A percentile compares a stretch with the other conserved stretches of the same genome.
These are phyloP conservation scores for Leptosomus discolor DNA, from an alignment of 2,113 vertebrate genomes.

Conservation along the genomic window DNA sequence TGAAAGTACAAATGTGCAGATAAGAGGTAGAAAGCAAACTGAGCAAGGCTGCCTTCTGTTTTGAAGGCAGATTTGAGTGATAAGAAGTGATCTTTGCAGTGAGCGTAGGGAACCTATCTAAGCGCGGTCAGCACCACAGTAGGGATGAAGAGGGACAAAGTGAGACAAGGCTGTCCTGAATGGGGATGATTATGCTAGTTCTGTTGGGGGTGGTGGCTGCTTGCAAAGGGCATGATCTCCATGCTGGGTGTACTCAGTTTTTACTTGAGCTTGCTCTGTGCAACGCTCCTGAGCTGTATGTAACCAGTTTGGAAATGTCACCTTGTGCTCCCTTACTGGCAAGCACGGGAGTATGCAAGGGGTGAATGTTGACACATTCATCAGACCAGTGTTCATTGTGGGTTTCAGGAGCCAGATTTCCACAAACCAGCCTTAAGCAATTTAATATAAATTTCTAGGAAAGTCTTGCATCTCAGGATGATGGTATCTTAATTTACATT, in stretches of 20 bases:
- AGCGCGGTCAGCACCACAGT: fast-evolving
- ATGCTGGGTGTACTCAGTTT: neutral
- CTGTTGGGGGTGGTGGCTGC: neutral
- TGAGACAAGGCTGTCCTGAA: neutral
- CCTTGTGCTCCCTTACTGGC: neutral
- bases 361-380: fast-evolving
- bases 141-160: neutral
- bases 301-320: neutral
- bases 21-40: neutral
- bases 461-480: neutral
- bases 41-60: neutral
- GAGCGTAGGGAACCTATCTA: neutral
- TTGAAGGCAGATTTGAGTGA: neutral
- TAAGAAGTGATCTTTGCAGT: neutral
- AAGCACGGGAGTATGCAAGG: neutral
- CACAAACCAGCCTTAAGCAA: neutral
- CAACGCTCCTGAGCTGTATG: neutral
- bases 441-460: neutral
- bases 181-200: neutral
- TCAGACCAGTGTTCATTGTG: fast-evolving
- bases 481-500: neutral
- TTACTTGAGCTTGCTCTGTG: neutral
- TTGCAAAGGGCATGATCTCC: neutral
- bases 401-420: neutral
- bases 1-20: neutral